These are phyloP conservation scores for Zoroaster sp. DNA, from an alignment of 53 echinoderm and acorn worm genomes.

Conservation along the genomic window DNA sequence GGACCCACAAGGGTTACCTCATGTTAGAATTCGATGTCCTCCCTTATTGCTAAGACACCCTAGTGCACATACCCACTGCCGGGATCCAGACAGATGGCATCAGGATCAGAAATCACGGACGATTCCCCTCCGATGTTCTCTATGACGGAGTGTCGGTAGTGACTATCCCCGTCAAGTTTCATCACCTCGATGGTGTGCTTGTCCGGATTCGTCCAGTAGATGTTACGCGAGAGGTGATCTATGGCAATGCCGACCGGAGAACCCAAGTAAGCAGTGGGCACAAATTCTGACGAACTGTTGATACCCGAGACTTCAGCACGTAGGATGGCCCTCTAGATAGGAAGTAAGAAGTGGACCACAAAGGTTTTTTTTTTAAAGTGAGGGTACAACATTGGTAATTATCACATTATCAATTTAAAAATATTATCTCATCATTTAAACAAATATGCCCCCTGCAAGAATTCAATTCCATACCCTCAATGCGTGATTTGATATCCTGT, in stretches of 20 bases:
- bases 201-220: conserved; percentile 77
- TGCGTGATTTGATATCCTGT: too few relatives aligned
- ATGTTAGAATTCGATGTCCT: too few relatives aligned
- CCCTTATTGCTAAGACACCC: too few relatives aligned
- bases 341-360: background rate
- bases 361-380: background rate
- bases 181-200: conserved; percentile 81
- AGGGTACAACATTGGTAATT: too few relatives aligned
- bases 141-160: conserved; percentile 52
- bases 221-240: conserved; percentile 70
- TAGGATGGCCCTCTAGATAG: conserved; percentile 37
- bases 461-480: too few relatives aligned
- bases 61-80: conserved; percentile 53
- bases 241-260: conserved; percentile 62
- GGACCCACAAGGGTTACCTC: too few relatives aligned
- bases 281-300: conserved; percentile 19
- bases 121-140: conserved; percentile 19
- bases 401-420: too few relatives aligned
- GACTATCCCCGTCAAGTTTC: conserved; percentile 57
- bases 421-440: too few relatives aligned
- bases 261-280: conserved; percentile 61
- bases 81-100: conserved; percentile 72
- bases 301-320: conserved; percentile 49
- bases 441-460: too few relatives aligned
- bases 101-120: conserved; percentile 51